phyloP scores from a whole-genome alignment of 2,113 vertebrate genomes.

The Sylvilagus bachmani region DNA sequence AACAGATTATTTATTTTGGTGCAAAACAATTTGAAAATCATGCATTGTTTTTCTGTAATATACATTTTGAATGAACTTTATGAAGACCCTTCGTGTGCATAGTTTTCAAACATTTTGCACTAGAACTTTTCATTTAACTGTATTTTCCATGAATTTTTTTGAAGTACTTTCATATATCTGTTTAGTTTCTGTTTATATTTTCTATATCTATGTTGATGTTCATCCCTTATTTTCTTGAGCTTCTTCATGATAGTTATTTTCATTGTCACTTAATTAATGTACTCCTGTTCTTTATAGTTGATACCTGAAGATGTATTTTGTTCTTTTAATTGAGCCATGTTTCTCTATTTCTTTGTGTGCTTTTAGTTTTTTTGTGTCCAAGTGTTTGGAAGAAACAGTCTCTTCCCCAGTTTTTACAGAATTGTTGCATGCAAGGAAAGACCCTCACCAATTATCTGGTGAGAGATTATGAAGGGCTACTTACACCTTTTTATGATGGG shows the following conservation, averaged over 20 bases:
- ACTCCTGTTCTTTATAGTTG: background rate
- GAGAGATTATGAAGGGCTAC: background rate
- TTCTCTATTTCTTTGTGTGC: background rate
- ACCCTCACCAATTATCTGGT: background rate
- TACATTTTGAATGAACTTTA: too few species aligned
- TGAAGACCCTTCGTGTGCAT: too few species aligned
- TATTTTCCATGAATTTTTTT: too few species aligned
- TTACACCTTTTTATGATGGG: background rate
- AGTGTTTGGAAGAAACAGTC: background rate
- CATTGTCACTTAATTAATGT: background rate
- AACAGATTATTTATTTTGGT: too few species aligned
- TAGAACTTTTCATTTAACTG: too few species aligned
- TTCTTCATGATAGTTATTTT: background rate
- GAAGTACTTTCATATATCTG: background rate
- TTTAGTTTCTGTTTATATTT: background rate
- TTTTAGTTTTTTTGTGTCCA: background rate
- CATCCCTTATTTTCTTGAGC: background rate
- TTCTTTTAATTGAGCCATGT: background rate
- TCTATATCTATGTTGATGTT: background rate
- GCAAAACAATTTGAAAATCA: too few species aligned
- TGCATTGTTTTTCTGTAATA: too few species aligned
- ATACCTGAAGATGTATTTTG: background rate
- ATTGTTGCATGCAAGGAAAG: background rate
- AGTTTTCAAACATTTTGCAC: too few species aligned
- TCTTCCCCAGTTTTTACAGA: background rate